Conservation (phyloP, 2,888 invertebrate genomes). For the Strigamia crassipes region DNA sequence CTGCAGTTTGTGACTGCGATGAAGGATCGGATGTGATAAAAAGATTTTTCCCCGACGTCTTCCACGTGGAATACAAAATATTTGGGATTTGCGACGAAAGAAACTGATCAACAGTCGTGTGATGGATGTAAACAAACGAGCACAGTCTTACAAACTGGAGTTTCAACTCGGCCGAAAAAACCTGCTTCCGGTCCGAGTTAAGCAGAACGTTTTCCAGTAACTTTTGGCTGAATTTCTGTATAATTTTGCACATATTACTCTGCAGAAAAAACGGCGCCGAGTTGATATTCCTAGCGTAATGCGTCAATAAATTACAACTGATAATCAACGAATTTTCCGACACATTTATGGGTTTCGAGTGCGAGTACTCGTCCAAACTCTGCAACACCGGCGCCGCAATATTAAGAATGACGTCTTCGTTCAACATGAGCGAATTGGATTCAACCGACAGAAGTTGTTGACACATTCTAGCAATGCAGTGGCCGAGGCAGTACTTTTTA, state of each 20-base stretch:
- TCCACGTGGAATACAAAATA: background rate
- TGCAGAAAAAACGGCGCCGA: background rate
- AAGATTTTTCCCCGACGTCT: background rate
- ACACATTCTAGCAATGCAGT: constrained; percentile 1
- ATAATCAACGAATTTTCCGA: background rate
- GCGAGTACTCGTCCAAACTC: background rate
- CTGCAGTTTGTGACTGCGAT: background rate
- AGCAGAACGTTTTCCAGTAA: background rate
- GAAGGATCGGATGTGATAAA: background rate
- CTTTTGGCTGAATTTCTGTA: background rate
- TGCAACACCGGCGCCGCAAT: background rate
- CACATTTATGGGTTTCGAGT: background rate
- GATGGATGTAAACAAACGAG: background rate
- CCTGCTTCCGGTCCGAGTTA: background rate
- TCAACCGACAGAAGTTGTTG: background rate
- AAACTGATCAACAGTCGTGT: background rate
- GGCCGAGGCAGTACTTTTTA: background rate
- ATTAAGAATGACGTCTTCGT: background rate
- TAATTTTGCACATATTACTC: background rate
- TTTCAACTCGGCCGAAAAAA: background rate
- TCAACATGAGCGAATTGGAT: constrained; percentile 15
- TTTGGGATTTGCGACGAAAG: background rate
- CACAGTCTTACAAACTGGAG: background rate
- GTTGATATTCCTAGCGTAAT: background rate
- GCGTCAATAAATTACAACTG: background rate